Percentiles rank a stretch among this genome's conserved stretches.
Evolutionary conservation across 2,113 vertebrate species (phyloP).

Genomic region (Dascyllus trimaculatus): DNA sequence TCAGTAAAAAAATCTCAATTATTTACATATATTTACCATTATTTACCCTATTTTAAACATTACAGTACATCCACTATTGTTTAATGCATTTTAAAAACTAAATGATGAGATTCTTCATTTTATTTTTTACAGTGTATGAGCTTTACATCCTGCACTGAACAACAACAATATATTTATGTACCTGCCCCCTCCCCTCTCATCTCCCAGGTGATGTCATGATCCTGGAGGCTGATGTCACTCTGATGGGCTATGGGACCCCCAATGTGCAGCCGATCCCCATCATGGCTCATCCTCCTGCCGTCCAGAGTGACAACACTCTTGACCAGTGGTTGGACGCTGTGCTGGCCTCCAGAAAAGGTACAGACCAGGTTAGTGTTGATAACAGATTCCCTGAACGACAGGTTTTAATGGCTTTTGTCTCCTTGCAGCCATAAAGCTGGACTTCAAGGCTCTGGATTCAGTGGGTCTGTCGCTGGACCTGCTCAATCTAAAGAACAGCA

Average conservation of each 20-base stretch:
- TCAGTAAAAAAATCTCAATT: too few relatives aligned
- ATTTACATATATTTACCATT: too few relatives aligned
- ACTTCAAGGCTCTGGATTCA: constrained; percentile 84
- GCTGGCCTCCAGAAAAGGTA: constrained; percentile 86
- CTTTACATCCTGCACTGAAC: background rate
- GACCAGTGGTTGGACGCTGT: constrained; percentile 87
- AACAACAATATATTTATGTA: too few relatives aligned
- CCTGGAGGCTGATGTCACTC: constrained; percentile 87
- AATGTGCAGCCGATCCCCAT: constrained; percentile 85
- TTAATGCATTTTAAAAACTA: too few relatives aligned
- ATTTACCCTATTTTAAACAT: too few relatives aligned
- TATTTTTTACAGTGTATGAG: too few relatives aligned
- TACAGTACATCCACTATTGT: too few relatives aligned
- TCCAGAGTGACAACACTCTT: constrained; percentile 88
- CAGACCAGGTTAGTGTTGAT: background rate
- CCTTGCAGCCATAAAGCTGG: constrained; percentile 85
- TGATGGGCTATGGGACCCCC: constrained; percentile 83
- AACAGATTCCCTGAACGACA: background rate
- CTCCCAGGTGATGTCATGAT: constrained; percentile 83
- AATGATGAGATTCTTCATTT: too few relatives aligned
- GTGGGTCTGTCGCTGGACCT: constrained; percentile 81
- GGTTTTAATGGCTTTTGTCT: background rate
- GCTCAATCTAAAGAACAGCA: constrained; percentile 70
- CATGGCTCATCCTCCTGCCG: constrained; percentile 88
- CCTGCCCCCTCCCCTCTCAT: background rate